Percentiles rank a stretch among this genome's conserved stretches.
phyloP scores from a whole-genome alignment of 2,113 vertebrate genomes.

The Pedetes capensis region DNA sequence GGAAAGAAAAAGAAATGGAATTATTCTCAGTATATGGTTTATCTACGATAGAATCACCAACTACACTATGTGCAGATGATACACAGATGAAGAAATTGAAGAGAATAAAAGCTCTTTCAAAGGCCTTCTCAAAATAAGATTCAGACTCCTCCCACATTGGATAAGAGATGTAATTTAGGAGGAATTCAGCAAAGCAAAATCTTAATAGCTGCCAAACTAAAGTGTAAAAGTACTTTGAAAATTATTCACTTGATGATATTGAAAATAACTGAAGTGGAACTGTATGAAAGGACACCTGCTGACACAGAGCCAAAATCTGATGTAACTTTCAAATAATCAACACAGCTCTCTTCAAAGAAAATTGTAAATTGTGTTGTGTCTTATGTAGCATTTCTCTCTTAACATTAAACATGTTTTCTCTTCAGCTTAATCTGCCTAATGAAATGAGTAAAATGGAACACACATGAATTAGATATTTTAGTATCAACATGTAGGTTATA shows the following conservation, averaged over 20 bases:
- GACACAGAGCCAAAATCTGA: neutral
- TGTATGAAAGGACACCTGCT: neutral
- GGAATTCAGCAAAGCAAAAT: neutral
- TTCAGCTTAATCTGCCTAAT: neutral
- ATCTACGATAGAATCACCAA: neutral
- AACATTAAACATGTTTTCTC: neutral
- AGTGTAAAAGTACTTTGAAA: neutral
- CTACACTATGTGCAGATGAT: neutral
- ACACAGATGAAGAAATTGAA: neutral
- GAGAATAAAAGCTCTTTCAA: neutral
- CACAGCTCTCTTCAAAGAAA: neutral
- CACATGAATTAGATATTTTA: neutral
- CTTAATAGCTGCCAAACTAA: neutral
- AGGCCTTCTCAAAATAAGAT: neutral
- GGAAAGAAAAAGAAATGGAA: neutral
- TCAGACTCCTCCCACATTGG: neutral
- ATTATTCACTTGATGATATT: neutral
- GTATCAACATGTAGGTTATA: neutral
- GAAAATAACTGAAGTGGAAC: neutral
- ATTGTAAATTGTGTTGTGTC: neutral
- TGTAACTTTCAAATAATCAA: neutral
- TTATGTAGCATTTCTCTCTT: neutral
- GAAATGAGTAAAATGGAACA: neutral
- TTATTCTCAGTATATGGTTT: neutral
- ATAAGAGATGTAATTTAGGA: neutral